phyloP scores from a whole-genome alignment of 2,797 vertebrate species.

The Pangasius macronema region DNA sequence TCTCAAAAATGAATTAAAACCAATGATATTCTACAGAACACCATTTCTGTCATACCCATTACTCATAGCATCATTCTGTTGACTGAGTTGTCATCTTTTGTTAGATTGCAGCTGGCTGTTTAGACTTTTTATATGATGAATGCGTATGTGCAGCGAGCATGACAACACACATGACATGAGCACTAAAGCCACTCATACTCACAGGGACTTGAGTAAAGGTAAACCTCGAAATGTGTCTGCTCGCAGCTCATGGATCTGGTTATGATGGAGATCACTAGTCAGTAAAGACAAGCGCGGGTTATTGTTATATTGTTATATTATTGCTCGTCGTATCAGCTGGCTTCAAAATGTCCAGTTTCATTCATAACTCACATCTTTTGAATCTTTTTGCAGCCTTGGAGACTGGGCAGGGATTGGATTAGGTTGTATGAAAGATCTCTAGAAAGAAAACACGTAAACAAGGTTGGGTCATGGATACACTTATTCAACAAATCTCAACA shows the following conservation, averaged over 20 bases:
- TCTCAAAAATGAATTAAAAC: neutral
- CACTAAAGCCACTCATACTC: slow-evolving; percentile 65
- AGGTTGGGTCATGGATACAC: neutral
- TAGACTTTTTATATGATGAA: neutral
- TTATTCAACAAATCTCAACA: neutral
- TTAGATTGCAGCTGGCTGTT: neutral
- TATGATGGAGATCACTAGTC: slow-evolving; percentile 87
- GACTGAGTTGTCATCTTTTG: neutral
- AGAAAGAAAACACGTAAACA: slow-evolving; percentile 35
- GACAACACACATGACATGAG: neutral
- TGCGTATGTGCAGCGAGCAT: neutral
- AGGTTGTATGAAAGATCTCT: slow-evolving; percentile 91
- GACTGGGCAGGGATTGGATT: slow-evolving; percentile 84
- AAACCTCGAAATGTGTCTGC: slow-evolving; percentile 84
- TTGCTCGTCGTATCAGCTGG: neutral
- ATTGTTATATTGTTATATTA: neutral
- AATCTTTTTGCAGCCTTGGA: slow-evolving; percentile 84
- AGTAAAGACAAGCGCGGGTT: slow-evolving; percentile 17
- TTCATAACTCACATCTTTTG: slow-evolving; percentile 86
- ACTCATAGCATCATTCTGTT: neutral
- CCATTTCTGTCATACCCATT: neutral
- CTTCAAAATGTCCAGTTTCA: neutral
- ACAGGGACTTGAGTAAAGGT: slow-evolving; percentile 84
- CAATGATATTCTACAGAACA: neutral
- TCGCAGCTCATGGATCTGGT: slow-evolving; percentile 83